phyloP scores from a whole-genome alignment of 1,140 invertebrate genomes.

The Drosophila fuyamai region DNA sequence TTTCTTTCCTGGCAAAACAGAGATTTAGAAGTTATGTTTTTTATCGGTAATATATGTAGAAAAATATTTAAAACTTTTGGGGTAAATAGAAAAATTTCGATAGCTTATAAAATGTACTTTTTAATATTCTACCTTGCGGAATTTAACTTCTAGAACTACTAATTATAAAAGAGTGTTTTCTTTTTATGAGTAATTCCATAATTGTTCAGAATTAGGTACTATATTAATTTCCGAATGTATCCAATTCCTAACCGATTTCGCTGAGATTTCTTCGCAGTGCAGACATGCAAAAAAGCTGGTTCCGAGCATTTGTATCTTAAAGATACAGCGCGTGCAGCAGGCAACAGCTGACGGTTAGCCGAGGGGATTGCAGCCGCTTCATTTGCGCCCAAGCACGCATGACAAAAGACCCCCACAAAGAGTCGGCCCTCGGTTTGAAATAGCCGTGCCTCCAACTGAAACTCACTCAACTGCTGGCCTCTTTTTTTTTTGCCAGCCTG shows the following conservation, averaged over 20 bases:
- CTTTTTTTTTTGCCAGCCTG: constrained; percentile 53
- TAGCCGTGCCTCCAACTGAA: constrained; percentile 47
- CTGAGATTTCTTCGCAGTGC: constrained; percentile 15
- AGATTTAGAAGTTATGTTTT: not conserved
- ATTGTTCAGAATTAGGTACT: no score
- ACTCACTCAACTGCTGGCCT: constrained; percentile 66
- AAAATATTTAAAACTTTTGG: no score
- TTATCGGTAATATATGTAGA: not conserved
- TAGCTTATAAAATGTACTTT: no score
- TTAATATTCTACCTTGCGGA: no score
- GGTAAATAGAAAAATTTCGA: no score
- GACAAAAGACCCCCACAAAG: constrained; percentile 68
- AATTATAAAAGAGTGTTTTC: no score
- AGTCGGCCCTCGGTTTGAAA: constrained; percentile 53
- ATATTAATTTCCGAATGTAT: no score
- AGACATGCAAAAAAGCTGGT: constrained; percentile 24
- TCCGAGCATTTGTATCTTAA: constrained; percentile 61
- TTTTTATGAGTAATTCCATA: no score
- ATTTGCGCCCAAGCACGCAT: constrained; percentile 80
- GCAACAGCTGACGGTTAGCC: constrained; percentile 65
- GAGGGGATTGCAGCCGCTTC: constrained; percentile 66
- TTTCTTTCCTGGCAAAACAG: not conserved
- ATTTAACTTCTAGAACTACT: no score
- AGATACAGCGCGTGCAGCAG: constrained; percentile 65
- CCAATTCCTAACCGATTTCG: not conserved